Conservation (phyloP, 2,113 vertebrate genomes). For the Panthera uncia region DNA sequence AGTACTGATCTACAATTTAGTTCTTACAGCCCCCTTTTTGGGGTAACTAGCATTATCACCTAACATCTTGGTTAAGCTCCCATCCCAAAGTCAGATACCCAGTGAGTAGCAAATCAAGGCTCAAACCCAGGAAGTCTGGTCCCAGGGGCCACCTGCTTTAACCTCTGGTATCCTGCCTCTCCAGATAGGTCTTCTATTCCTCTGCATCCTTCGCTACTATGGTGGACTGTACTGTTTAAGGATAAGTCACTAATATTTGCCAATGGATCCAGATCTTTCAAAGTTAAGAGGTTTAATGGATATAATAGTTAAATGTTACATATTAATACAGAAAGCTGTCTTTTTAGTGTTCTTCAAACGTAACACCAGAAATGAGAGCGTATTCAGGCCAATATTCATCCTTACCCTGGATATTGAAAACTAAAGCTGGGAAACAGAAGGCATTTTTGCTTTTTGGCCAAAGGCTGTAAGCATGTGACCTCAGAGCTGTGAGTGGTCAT, state of each 20-base stretch:
- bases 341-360: background rate
- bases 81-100: background rate
- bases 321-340: background rate
- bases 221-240: background rate
- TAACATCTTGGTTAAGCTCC: background rate
- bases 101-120: background rate
- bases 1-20: background rate
- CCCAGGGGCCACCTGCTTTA: background rate
- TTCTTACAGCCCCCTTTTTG: background rate
- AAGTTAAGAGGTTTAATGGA: slow-evolving; percentile 7
- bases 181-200: background rate
- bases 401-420: background rate
- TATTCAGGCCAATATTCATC: background rate
- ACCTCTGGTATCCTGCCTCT: background rate
- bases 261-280: background rate
- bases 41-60: background rate
- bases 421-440: background rate
- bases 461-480: background rate
- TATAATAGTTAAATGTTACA: background rate
- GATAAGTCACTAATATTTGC: background rate
- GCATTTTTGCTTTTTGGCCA: background rate
- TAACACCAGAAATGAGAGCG: background rate
- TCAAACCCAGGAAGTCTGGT: background rate
- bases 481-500: background rate
- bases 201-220: background rate